Percentiles rank a stretch among this genome's conserved stretches.
Evolutionary conservation across 2,797 vertebrate genomes (phyloP).

Genomic region (Sebastolobus altivelis): DNA sequence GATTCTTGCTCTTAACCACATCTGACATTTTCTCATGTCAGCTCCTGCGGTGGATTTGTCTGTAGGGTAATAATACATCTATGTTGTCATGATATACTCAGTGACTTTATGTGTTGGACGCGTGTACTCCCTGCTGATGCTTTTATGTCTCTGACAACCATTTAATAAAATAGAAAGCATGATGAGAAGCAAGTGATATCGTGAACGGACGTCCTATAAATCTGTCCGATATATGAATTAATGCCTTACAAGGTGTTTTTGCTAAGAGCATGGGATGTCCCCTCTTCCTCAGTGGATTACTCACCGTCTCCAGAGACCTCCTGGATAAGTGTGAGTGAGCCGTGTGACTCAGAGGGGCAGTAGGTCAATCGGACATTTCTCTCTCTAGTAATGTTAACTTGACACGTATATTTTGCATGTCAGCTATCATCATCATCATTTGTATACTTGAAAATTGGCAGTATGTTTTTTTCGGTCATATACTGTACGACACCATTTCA

Average conservation of each 20-base stretch:
- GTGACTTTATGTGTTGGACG: background rate
- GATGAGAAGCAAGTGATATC: conserved; percentile 12
- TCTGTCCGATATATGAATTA: background rate
- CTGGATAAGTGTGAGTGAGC: background rate
- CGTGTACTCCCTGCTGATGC: background rate
- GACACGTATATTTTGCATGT: background rate
- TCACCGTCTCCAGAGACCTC: conserved; percentile 26
- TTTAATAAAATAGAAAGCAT: background rate
- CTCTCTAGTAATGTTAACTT: background rate
- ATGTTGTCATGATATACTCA: background rate
- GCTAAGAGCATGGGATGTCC: conserved; percentile 28
- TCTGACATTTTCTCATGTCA: conserved; percentile 11
- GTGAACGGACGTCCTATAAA: background rate
- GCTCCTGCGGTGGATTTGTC: background rate
- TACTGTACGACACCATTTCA: accelerated
- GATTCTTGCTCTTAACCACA: conserved; percentile 4
- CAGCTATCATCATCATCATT: background rate
- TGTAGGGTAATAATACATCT: background rate
- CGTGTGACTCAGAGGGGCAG: conserved; percentile 1
- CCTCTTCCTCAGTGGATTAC: conserved; percentile 5
- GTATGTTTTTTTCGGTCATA: background rate
- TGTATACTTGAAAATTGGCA: background rate
- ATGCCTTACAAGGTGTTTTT: conserved; percentile 70
- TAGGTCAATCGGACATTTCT: background rate
- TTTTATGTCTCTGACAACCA: background rate